These are phyloP conservation scores for Ptychoptera contaminata DNA, from an alignment of 2,888 invertebrate genomes.

Conservation along the genomic window DNA sequence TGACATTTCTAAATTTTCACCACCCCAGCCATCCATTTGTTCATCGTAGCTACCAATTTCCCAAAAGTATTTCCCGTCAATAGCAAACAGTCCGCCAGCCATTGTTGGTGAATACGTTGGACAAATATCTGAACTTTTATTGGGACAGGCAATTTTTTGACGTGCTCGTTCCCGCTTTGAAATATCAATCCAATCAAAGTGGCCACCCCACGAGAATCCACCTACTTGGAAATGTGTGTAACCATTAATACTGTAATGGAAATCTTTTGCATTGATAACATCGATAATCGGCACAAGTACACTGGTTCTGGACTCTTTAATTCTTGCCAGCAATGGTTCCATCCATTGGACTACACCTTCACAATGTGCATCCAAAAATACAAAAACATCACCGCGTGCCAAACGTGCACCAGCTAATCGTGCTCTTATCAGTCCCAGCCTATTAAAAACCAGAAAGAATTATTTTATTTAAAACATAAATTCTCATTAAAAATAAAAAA, in stretches of 20 bases:
- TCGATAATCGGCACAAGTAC: slow-evolving; percentile 92
- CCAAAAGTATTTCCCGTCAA: slow-evolving; percentile 86
- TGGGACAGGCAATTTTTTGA: slow-evolving; percentile 20
- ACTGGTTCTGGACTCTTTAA: slow-evolving; percentile 61
- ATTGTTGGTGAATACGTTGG: slow-evolving; percentile 71
- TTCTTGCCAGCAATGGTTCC: slow-evolving; percentile 73
- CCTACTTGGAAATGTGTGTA: slow-evolving; percentile 30
- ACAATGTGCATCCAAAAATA: slow-evolving; percentile 87
- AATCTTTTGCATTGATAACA: slow-evolving; percentile 55
- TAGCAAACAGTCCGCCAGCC: slow-evolving; percentile 97
- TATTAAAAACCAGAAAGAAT: slow-evolving; percentile 16
- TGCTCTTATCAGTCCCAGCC: slow-evolving; percentile 80
- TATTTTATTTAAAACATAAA: not conserved
- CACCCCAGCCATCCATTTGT: slow-evolving; percentile 94
- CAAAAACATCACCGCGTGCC: slow-evolving; percentile 62
- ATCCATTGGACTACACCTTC: slow-evolving; percentile 71
- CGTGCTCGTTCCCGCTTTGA: slow-evolving; percentile 26
- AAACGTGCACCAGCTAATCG: slow-evolving; percentile 73
- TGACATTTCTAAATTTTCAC: slow-evolving; percentile 95
- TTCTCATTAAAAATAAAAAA: too few species aligned
- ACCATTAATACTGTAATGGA: slow-evolving; percentile 31
- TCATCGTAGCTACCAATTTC: slow-evolving; percentile 90
- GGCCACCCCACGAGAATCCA: slow-evolving; percentile 63
- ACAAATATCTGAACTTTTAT: slow-evolving; percentile 22
- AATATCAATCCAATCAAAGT: slow-evolving; percentile 75